These are phyloP conservation scores for Tachysurus vachellii DNA, from an alignment of 2,113 vertebrate species.

Conservation along the genomic window DNA sequence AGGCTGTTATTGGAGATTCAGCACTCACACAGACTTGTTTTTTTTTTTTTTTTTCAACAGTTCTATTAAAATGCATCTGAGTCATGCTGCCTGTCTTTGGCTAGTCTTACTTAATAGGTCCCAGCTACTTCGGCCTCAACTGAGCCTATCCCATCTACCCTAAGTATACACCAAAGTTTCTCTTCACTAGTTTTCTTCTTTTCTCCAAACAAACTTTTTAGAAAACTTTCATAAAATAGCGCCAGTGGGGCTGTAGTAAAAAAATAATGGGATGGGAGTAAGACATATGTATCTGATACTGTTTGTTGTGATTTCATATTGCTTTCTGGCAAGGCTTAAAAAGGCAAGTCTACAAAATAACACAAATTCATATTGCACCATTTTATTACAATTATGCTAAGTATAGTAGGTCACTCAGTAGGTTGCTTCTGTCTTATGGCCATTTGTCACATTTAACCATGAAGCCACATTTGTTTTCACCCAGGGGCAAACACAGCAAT, in stretches of 20 bases:
- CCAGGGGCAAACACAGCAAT: conserved; percentile 50
- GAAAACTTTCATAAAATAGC: background rate
- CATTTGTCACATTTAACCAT: conserved; percentile 54
- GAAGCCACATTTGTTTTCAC: conserved; percentile 42
- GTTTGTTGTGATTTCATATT: background rate
- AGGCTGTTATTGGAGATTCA: background rate
- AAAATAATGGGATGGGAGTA: background rate
- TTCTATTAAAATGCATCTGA: background rate
- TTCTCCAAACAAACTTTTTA: background rate
- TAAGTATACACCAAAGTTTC: background rate
- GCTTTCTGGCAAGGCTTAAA: conserved; percentile 3
- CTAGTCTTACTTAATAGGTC: background rate
- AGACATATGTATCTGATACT: background rate
- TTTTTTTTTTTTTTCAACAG: background rate
- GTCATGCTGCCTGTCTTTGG: background rate
- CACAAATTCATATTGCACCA: conserved; percentile 24
- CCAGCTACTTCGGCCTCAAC: background rate
- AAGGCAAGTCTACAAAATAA: conserved; percentile 48
- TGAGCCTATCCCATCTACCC: background rate
- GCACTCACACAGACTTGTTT: background rate
- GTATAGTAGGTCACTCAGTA: conserved; percentile 31
- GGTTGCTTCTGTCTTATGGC: conserved; percentile 37
- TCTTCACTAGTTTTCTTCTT: background rate
- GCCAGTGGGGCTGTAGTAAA: background rate
- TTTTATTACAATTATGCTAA: conserved; percentile 11